Conservation (phyloP, 1,140 invertebrate genomes). For the Leptopilina boulardi region DNA sequence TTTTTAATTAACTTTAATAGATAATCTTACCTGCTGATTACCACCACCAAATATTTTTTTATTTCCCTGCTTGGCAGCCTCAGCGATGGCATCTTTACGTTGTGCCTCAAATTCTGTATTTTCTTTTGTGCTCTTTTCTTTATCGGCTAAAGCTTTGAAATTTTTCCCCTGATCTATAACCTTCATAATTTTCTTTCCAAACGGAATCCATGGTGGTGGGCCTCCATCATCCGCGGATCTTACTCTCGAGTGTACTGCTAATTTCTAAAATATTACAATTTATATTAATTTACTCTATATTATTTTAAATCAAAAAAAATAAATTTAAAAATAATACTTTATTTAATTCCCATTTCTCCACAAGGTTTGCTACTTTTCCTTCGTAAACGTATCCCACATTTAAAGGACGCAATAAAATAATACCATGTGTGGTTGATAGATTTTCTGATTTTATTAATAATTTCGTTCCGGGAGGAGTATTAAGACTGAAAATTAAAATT, state of each 20-base stretch:
- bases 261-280: conserved; percentile 76
- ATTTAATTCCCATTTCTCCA: conserved; percentile 93
- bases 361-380: conserved; percentile 87
- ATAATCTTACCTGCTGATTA: conserved; percentile 80
- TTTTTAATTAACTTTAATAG: conserved; percentile 33
- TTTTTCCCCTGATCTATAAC: conserved; percentile 79
- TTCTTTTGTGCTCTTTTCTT: conserved; percentile 79
- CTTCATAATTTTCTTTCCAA: conserved; percentile 86
- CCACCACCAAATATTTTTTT: conserved; percentile 82
- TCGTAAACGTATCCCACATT: conserved; percentile 84
- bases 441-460: conserved; percentile 70
- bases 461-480: conserved; percentile 73
- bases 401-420: conserved; percentile 82
- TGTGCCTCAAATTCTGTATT: conserved; percentile 91
- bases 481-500: conserved; percentile 66
- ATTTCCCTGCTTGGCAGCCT: conserved; percentile 84
- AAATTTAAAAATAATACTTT: conserved; percentile 73
- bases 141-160: conserved; percentile 83
- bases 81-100: conserved; percentile 90
- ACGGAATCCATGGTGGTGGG: conserved; percentile 93
- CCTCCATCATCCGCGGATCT: conserved; percentile 81
- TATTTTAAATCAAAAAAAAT: neutral
- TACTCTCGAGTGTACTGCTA: conserved; percentile 83
- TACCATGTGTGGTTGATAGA: conserved; percentile 79
- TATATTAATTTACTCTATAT: neutral